Base-by-base conservation (phyloP, 2,113 vertebrate genomes). In the Corydoras maculifer region DNA sequence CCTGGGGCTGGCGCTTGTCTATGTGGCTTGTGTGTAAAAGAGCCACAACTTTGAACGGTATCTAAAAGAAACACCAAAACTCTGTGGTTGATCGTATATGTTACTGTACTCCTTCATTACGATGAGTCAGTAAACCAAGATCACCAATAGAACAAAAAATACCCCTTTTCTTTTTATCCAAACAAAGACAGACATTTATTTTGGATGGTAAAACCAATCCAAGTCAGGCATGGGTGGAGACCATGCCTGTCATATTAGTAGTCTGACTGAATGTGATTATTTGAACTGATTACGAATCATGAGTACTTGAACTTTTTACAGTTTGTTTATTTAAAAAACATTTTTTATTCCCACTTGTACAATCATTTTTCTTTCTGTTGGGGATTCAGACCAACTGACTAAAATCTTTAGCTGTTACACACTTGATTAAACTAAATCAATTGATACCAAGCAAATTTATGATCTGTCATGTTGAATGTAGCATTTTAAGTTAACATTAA, bases 51-150 rank as follows among this genome's bases (percentile, higher is more conserved):
- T 74, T 51, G 60, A 63, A 74, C 68, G 58, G 73, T 58, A 66
- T 74, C 61, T 62, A 64, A 75, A 61, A 81, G 75, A 81, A 68
- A 75, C 43, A 25, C 71, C 65, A 29, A 30, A 54, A 55, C 35
- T 65, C 55, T 29, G n/a, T 65, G 68, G 76, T 72, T 69, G 72
- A 51, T 54, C 31, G 11, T 30, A 51, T 53, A 70, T 57, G 68
- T 68, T 55, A 69, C 65, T 60, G 9, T 57, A 59, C 74, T 74
- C 73, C 78, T 80, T 82, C 61, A 69, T 71, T 80, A 60, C 63
- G 59, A 72, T 80, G 79, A 80, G 75, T 80, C 81, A 79, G 62
- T 70, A 65, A 69, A 66, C 62, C 70, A 69, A 75, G 72, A 68
- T 76, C 72, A 72, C 65, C 58, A 75, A 69, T 74, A 77, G 68